A percentile compares a stretch with the other conserved stretches of the same genome.
These are phyloP conservation scores for Dioctria rufipes DNA, from an alignment of 2,888 invertebrate species.

Conservation along the genomic window DNA sequence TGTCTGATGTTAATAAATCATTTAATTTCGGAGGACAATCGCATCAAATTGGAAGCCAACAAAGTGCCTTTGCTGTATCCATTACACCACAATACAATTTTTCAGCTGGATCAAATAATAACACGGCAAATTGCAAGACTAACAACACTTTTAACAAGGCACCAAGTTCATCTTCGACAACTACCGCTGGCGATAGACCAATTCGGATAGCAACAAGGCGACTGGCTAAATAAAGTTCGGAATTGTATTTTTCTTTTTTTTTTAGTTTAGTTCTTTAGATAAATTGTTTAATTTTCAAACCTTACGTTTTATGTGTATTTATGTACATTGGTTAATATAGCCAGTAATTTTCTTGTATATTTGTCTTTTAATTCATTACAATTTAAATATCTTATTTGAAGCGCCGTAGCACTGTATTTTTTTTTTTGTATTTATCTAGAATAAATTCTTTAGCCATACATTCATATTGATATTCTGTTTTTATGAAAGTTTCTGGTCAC, in stretches of 20 bases:
- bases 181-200: constrained; percentile 13
- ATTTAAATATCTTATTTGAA: no score
- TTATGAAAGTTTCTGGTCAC: no score
- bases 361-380: no score
- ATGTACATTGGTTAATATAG: constrained; percentile 2
- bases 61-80: background rate
- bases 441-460: no score
- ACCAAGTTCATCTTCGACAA: background rate
- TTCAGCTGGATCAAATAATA: background rate
- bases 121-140: background rate
- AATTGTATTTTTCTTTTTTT: background rate
- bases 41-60: background rate
- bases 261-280: constrained; percentile 15
- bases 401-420: no score
- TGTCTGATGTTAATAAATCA: background rate
- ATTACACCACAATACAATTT: constrained; percentile 1
- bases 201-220: constrained; percentile 38
- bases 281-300: constrained; percentile 6
- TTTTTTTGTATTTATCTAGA: no score
- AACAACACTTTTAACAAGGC: background rate
- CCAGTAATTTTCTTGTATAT: background rate
- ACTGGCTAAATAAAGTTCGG: constrained; percentile 8
- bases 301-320: constrained; percentile 2
- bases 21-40: constrained; percentile 8
- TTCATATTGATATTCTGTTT: no score